phyloP scores from a whole-genome alignment of 2,888 invertebrate species.

The Tricholauxania praeusta region DNA sequence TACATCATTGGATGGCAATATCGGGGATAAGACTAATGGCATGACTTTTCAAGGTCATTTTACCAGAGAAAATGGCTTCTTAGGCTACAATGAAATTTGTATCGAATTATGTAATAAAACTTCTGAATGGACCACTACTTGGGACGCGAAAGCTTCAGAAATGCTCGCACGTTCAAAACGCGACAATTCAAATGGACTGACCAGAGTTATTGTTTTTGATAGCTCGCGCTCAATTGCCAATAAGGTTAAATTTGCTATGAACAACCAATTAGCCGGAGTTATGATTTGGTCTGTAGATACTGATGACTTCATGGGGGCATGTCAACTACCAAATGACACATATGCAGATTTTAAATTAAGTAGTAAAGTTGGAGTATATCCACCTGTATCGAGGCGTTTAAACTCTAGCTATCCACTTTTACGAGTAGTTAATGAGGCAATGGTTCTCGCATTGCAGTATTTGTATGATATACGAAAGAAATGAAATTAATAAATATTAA shows the following conservation, averaged over 20 bases:
- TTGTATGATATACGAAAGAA: no score
- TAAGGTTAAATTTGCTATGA: conserved; percentile 79
- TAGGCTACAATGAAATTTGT: conserved; percentile 91
- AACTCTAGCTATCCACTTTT: conserved; percentile 77
- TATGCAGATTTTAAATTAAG: conserved; percentile 69
- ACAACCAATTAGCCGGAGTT: conserved; percentile 77
- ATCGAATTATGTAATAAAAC: conserved; percentile 72
- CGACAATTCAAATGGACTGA: conserved; percentile 70
- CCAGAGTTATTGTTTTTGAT: conserved; percentile 81
- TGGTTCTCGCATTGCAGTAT: conserved; percentile 68
- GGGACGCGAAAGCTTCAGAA: conserved; percentile 74
- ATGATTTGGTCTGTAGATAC: conserved; percentile 94
- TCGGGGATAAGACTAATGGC: conserved; percentile 69
- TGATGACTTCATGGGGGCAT: conserved; percentile 84
- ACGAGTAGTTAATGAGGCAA: conserved; percentile 78
- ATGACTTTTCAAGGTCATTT: conserved; percentile 82
- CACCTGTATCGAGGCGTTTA: conserved; percentile 57
- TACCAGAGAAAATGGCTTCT: conserved; percentile 83
- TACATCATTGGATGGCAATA: conserved; percentile 62
- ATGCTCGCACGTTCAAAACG: conserved; percentile 63
- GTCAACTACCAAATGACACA: conserved; percentile 70
- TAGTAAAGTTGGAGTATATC: conserved; percentile 40
- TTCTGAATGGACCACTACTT: conserved; percentile 75
- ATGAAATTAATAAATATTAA: no score
- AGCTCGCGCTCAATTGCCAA: conserved; percentile 72